Percentiles rank a stretch among this genome's conserved stretches.
Evolutionary conservation across 2,797 vertebrate genomes (phyloP).

Genomic region (Enteromius afrohamiltoni): DNA sequence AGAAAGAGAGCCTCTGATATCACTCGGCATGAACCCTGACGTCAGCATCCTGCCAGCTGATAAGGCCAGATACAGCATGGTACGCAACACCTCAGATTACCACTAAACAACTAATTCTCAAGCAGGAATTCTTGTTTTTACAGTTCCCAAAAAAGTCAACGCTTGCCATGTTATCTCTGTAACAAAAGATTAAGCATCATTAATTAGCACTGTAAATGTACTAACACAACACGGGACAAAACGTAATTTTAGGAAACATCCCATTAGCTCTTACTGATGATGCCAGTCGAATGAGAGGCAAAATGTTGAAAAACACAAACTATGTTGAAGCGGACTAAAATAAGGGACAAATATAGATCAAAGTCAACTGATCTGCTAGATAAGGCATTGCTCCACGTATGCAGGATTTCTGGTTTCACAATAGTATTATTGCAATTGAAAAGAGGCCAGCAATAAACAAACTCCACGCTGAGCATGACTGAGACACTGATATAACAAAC

Average conservation of each 20-base stretch:
- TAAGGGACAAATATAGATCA: background rate
- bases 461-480: background rate
- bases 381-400: background rate
- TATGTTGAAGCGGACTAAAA: background rate
- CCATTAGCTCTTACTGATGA: background rate
- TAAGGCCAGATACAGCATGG: background rate
- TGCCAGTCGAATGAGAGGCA: background rate
- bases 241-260: background rate
- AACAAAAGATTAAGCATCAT: background rate
- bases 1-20: background rate
- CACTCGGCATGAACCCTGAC: background rate
- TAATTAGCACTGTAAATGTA: background rate
- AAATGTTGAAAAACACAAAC: background rate
- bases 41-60: background rate
- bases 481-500: background rate
- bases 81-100: background rate
- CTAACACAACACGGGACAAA: background rate
- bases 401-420: background rate
- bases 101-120: background rate
- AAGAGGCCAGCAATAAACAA: background rate
- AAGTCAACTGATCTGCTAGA: constrained; percentile 12
- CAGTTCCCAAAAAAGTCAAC: background rate
- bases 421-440: background rate
- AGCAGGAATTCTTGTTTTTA: background rate
- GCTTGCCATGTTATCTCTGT: background rate